Evolutionary conservation across 2,797 vertebrate species (phyloP), one percentile per base, ranked within the genome.

Genomic region (Chaetodon trifasciatus): DNA sequence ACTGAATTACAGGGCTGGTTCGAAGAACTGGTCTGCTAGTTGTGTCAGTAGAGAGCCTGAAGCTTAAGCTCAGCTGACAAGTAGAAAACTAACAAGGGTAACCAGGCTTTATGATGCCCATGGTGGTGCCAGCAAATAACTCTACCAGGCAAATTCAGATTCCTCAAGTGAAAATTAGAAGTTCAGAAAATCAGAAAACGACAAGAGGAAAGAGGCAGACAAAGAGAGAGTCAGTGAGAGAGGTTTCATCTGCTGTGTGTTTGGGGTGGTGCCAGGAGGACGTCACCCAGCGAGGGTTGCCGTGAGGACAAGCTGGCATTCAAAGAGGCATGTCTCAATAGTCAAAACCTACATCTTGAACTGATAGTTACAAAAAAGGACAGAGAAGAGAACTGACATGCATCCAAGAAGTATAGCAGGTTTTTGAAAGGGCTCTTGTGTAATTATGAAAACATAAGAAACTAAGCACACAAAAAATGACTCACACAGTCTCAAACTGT

Each of bases 271-370:
- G 71, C 76, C 50, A 81, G 62, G 56, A 82, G 70, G 78, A 85
- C 74, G 74, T 82, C 60, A 74, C 52, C 28, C n/a, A 58, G 10
- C 16, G 49, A 64, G 8, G 23, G 49, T 5, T 56, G 71, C 52
- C 56, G 55, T 46, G 13, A 75, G 32, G 64, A 79, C 83, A 55
- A 73, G 70, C 15, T 86, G 78, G 68, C 57, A 78, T 50, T 79
- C 53, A 75, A 23, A 65, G n/a, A 46, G 47, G 9, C 11, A 32
- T 60, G 53, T 63, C 69, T 78, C 11, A 37, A 58, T n/a, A 62
- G 46, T 66, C 62, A n/a, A 55, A 61, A 71, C n/a, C 39, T 50
- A 19, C 9, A 46, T 56, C 60, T 32, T 72, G 2, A 63, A 44
- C 46, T 6, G 17, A 73, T 40, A 49, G 9, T 21, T 6, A 23